Evolutionary conservation across 1,140 invertebrate genomes (phyloP), one percentile per base, ranked within the genome.

Genomic region (Lasioglossum baleicum): DNA sequence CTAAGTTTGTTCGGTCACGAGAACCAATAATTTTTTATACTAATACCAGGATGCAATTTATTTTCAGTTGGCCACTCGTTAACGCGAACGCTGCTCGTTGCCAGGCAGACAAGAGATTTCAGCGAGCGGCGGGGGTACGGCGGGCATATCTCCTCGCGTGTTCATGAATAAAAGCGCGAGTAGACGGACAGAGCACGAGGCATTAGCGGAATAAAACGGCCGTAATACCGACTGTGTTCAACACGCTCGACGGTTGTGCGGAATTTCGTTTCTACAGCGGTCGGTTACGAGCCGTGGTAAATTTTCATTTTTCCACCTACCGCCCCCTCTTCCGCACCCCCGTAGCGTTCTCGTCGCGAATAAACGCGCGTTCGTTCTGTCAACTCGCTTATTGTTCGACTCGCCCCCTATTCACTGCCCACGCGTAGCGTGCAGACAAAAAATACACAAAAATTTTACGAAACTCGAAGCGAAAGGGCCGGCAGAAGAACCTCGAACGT

Each of bases 171-270:
- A 83, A 87, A 83, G 75, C 78, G 81, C 74, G 77, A 83, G 42
- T 81, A 86, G 77, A 80, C 78, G 72, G 77, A 86, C 85, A 76
- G 70, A 83, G 72, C 75, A 79, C 53, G 60, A 69, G 75, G 82
- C 82, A 87, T 87, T 86, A 86, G 64, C 75, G 75, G 64, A 86
- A 87, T 87, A 81, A 86, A 86, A 87, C 69, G 72, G 68, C 76
- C 85, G 73, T 86, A 79, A 87, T 83, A 76, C 77, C 75, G 78
- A 86, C 78, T 83, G 71, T 86, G 85, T 87, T 87, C n/a, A 86
- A 87, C 85, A 86, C 70, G 83, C 74, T 76, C 82, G 64, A 35
- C 74, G 81, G 67, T 87, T 86, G 81, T 83, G 72, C 66, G 77
- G 44, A 86, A 87, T 86, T 87, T 86, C 79, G 75, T 81, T 81